These are phyloP conservation scores for Tiliacea aurago DNA, from an alignment of 2,888 invertebrate species.

Conservation along the genomic window DNA sequence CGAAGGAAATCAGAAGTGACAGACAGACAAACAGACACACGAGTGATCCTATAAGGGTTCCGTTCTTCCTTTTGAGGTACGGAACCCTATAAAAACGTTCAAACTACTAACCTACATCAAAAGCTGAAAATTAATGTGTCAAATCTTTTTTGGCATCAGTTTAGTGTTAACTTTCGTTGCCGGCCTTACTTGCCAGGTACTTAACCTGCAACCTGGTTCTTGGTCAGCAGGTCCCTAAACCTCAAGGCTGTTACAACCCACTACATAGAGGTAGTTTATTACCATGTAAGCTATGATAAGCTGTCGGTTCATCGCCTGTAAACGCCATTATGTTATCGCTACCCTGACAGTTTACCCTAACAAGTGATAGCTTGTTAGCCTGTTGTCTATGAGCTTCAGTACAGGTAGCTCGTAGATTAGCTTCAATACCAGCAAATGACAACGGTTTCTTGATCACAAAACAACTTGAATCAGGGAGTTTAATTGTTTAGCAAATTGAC, in stretches of 20 bases:
- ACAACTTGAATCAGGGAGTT: neutral
- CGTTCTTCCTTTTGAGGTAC: too few species aligned
- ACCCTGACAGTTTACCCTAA: conserved; percentile 8
- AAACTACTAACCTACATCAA: too few species aligned
- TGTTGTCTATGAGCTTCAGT: conserved; percentile 14
- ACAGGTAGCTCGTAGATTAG: conserved; percentile 19
- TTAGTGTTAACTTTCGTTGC: neutral
- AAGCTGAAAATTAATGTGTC: too few species aligned
- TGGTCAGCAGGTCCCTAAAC: neutral
- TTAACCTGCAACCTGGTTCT: neutral
- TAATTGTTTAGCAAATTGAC: too few species aligned
- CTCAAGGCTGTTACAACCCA: neutral
- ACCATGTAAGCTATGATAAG: conserved; percentile 24
- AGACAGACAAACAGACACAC: too few species aligned
- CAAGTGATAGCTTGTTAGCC: conserved; percentile 32
- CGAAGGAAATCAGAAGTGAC: too few species aligned
- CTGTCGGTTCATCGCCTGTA: conserved; percentile 23
- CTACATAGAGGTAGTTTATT: neutral
- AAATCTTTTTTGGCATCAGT: neutral
- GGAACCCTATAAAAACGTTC: too few species aligned
- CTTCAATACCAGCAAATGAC: neutral
- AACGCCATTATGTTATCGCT: conserved; percentile 45
- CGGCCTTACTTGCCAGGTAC: neutral
- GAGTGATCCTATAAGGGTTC: too few species aligned
- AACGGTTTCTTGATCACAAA: neutral